Evolutionary conservation across 2,797 vertebrate genomes (phyloP), one percentile per base, ranked within the genome.

Genomic region (Myiotriccus ornatus): DNA sequence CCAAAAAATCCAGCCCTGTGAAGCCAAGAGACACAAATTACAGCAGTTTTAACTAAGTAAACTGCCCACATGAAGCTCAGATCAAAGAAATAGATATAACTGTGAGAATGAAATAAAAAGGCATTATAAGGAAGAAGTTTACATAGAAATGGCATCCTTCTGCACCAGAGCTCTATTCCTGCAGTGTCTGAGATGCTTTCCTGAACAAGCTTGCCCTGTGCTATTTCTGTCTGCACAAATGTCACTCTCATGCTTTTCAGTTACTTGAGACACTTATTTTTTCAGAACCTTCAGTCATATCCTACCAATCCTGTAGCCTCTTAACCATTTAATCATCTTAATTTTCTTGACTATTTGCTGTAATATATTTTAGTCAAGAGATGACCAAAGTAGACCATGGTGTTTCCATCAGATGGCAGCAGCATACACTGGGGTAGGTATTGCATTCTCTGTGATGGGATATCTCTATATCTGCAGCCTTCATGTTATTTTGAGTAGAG

Each of bases 191-290:
- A 57, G 49, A 60, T 41, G 27, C 12, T 82, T 25, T 92, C 18
- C 63, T 50, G 57, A 90, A 32, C 49, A 81, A 71, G 24, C 24
- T 56, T 39, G 22, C 32, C 14, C 52, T 71, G 37, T 75, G 47
- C 53, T 73, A 49, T 78, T 93, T 75, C 37, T 86, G 43, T 78
- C 86, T 78, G n/a, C 39, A 74, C 34, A 70, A 68, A 85, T 53
- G 49, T 56, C 78, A 30, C 13, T 30, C 34, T 74, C 24, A 30
- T 5, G 14, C 15, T 84, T 95, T 78, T 64, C 62, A 50, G 39
- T 68, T 73, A 69, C 35, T 50, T 65, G 35, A 69, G 53, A 73
- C 4, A 32, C 20, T 63, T 32, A 59, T 64, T 69, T 93, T 86
- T 80, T 64, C 57, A 76, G 63, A 63, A 30, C 22, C 7, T 69